Conservation (phyloP, 2,797 vertebrate genomes). For the Capromys pilorides region DNA sequence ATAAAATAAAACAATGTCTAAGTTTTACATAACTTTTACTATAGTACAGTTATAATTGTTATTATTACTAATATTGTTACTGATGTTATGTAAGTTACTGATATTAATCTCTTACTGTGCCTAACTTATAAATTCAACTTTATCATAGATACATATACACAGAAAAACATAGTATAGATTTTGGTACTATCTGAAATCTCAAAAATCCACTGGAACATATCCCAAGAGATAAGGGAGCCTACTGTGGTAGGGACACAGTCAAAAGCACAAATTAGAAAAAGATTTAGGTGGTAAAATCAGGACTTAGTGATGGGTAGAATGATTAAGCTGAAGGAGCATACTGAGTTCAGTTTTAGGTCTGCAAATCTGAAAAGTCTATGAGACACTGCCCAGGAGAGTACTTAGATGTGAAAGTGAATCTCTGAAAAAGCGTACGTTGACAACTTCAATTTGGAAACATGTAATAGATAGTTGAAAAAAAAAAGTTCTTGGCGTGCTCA, state of each 20-base stretch:
- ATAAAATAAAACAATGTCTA: no score
- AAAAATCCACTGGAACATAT: not conserved
- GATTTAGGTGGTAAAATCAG: slow-evolving; percentile 36
- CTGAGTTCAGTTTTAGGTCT: not conserved
- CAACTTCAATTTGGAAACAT: not conserved
- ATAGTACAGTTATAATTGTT: not conserved
- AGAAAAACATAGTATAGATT: no score
- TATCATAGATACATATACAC: not conserved
- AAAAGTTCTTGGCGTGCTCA: not conserved
- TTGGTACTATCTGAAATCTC: not conserved
- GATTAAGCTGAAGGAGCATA: not conserved
- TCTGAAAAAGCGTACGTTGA: slow-evolving; percentile 7
- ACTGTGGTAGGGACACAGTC: not conserved
- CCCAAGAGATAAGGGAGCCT: not conserved
- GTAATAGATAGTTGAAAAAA: not conserved
- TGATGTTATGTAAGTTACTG: not conserved
- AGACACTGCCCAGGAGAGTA: not conserved
- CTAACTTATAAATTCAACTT: not conserved
- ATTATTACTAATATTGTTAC: not conserved
- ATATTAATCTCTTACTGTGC: not conserved
- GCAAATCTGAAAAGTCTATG: not conserved
- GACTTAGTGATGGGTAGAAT: not conserved
- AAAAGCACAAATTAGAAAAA: slow-evolving; percentile 15
- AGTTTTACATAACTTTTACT: not conserved
- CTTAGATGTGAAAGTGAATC: not conserved